phyloP scores from a whole-genome alignment of 2,113 vertebrate genomes.

The Naja naja region DNA sequence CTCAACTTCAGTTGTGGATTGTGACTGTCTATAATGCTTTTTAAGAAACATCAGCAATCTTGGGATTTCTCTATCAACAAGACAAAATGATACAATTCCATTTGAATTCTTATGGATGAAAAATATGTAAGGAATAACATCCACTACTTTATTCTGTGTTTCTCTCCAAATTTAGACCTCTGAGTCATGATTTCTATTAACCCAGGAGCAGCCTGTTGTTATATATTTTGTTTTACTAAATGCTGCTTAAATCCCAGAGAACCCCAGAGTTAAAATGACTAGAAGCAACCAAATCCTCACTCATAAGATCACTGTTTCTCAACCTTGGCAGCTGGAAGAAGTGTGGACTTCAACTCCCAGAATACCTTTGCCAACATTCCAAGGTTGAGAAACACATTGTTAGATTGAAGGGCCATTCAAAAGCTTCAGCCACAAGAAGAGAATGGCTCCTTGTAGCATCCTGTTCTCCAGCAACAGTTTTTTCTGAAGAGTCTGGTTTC shows the following conservation, averaged over 20 bases:
- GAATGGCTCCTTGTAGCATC: neutral
- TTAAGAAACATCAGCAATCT: neutral
- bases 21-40: neutral
- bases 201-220: neutral
- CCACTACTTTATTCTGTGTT: neutral
- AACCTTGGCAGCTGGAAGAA: neutral
- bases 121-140: neutral
- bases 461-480: neutral
- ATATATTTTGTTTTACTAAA: neutral
- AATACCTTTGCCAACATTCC: neutral
- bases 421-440: neutral
- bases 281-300: neutral
- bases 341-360: neutral
- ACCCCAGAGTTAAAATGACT: neutral
- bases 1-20: neutral
- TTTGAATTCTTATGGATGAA: neutral
- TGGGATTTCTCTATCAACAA: too few species aligned
- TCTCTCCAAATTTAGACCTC: neutral
- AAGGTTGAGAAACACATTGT: neutral
- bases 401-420: neutral
- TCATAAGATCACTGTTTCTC: neutral
- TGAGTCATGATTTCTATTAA: neutral
- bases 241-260: conserved; percentile 9
- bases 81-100: neutral
- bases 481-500: neutral